Evolutionary conservation across 92 coral and sea anemone species (phyloP).

Genomic region (Micromussa lordhowensis): DNA sequence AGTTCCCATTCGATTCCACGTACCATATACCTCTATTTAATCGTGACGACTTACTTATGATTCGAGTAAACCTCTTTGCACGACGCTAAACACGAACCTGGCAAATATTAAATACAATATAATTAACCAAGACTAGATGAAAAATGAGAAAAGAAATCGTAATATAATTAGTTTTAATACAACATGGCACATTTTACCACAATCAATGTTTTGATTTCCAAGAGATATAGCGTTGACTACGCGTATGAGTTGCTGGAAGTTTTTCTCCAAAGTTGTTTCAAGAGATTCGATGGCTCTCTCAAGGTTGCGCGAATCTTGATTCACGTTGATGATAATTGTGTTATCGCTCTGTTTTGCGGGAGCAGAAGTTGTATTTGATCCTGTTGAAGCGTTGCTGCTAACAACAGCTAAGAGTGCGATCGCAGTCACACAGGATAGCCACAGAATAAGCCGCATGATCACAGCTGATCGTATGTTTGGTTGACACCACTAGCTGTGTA

Average conservation of each 20-base stretch:
- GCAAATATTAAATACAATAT: neutral
- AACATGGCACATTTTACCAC: too few species aligned
- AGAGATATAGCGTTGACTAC: neutral
- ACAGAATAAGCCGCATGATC: neutral
- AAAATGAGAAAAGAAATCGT: neutral
- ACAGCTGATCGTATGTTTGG: neutral
- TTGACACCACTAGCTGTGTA: too few species aligned
- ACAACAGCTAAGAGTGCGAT: neutral
- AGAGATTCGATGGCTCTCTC: constrained; percentile 16
- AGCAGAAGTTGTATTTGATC: neutral
- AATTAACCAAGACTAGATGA: neutral
- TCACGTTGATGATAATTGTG: neutral
- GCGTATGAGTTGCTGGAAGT: neutral
- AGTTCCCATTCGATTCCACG: neutral
- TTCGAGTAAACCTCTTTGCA: constrained; percentile 11
- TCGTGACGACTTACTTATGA: neutral
- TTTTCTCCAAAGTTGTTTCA: constrained; percentile 9
- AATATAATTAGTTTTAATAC: neutral
- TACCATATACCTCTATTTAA: too few species aligned
- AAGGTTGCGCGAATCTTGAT: neutral
- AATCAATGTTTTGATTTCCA: too few species aligned
- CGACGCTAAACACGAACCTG: neutral
- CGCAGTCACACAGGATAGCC: neutral
- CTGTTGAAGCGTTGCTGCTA: neutral
- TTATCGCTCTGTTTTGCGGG: neutral